Evolutionary conservation across 2,888 invertebrate species (phyloP), one percentile per base, ranked within the genome.

Genomic region (Cybosia mesomella): DNA sequence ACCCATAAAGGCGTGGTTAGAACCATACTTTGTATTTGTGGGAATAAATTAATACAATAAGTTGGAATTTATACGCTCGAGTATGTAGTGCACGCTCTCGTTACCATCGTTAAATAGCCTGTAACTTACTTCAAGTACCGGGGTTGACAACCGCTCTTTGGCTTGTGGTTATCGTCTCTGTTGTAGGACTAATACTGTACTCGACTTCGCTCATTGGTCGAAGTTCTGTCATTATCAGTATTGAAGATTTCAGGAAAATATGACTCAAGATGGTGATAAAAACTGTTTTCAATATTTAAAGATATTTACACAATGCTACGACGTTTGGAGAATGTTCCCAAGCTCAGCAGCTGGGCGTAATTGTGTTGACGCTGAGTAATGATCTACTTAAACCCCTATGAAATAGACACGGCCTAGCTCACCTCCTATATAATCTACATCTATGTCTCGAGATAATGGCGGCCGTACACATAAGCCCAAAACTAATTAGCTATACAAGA

Each of bases 401-500:
- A n/a, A 61, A 36, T 13, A 54, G 53, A 28, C 43, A n/a, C 53
- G 49, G 18, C 8, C 10, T 24, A 24, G 22, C 22, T 55, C 15
- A 32, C 60, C 55, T 28, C 28, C 34, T 57, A 28, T 32, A 28
- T 61, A 66, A 22, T 32, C 10, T 55, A 39, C 21, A 43, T 24
- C n/a, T n/a, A 22, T 43, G 21, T 22, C 18, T 22, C 15, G 43
- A 62, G 61, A 61, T 58, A 58, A 67, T 67, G 57, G 61, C 18
- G 39, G 60, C 36, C 21, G 43, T 62, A 49, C 53, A 36, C 18
- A 58, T 67, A 58, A 63, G 36, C 36, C 34, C 53, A n/a, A 53
- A 62, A 58, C 63, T 67, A 67, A 67, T 67, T 63, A 63, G 58
- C 57, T 36, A 36, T 58, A 63, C 34, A 58, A 67, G 57, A 63